These are phyloP conservation scores for Zaprionus gabonicus DNA, from an alignment of 1,140 invertebrate species.

Conservation along the genomic window DNA sequence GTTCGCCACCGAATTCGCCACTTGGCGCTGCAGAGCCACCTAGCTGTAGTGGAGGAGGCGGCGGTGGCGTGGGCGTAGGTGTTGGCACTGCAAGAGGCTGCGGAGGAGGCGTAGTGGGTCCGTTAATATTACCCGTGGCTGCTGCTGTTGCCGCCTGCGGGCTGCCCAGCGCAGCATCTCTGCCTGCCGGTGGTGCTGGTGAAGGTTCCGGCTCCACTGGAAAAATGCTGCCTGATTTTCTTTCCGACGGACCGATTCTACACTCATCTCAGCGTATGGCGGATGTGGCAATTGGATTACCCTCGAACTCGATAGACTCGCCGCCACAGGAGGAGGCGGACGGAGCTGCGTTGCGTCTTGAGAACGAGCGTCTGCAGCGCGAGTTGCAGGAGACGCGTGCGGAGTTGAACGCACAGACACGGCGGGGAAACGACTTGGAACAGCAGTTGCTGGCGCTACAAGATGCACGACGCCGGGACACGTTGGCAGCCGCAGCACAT, in stretches of 20 bases:
- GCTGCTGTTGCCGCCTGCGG: constrained; percentile 24
- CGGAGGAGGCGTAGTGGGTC: constrained; percentile 25
- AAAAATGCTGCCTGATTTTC: constrained; percentile 89
- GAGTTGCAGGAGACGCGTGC: constrained; percentile 86
- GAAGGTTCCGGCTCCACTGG: constrained; percentile 49
- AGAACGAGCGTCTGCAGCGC: constrained; percentile 86
- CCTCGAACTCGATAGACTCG: constrained; percentile 77
- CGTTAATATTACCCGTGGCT: constrained; percentile 24
- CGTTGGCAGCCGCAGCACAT: constrained; percentile 75
- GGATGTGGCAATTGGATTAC: constrained; percentile 84
- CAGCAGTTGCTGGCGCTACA: constrained; percentile 85
- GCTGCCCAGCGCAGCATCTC: constrained; percentile 34
- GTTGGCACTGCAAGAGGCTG: neutral
- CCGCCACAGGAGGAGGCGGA: constrained; percentile 70
- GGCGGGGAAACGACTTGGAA: constrained; percentile 85
- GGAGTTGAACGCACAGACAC: constrained; percentile 86
- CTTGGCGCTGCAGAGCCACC: constrained; percentile 71
- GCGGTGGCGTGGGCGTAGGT: constrained; percentile 9
- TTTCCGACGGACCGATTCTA: constrained; percentile 89
- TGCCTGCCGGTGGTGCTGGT: constrained; percentile 26
- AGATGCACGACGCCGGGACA: constrained; percentile 75
- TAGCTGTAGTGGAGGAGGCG: constrained; percentile 62
- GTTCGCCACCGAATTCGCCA: constrained; percentile 79
- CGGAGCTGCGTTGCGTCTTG: constrained; percentile 68
- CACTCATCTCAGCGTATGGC: constrained; percentile 84